Percentiles rank a stretch among this genome's conserved stretches.
phyloP scores from a whole-genome alignment of 1,140 invertebrate species.

The Zelostemma sp. region DNA sequence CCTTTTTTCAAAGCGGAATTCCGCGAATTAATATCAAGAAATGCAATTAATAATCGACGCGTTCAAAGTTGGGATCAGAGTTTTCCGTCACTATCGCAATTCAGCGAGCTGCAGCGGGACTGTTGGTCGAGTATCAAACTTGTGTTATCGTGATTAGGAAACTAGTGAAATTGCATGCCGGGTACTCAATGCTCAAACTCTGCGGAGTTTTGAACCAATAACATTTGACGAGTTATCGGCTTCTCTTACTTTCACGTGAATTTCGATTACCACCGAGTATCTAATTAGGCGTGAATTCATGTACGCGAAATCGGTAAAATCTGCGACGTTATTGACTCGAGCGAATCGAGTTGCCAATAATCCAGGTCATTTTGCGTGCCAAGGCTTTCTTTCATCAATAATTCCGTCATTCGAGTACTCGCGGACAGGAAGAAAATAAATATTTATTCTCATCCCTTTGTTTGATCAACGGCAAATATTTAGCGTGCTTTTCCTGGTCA shows the following conservation, averaged over 20 bases:
- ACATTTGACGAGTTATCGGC: constrained; percentile 27
- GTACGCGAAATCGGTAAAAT: not conserved
- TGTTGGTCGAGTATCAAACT: not conserved
- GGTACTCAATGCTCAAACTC: constrained; percentile 2
- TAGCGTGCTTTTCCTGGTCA: not conserved
- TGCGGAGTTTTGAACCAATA: constrained; percentile 18
- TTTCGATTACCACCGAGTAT: not conserved
- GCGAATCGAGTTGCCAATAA: not conserved
- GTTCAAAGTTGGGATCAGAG: too few species aligned
- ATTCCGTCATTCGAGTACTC: too few species aligned
- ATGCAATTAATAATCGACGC: too few species aligned
- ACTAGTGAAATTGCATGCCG: constrained; percentile 2
- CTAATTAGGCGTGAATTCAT: constrained; percentile 6
- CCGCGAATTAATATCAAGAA: too few species aligned
- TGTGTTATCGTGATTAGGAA: constrained; percentile 8
- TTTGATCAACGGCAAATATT: too few species aligned
- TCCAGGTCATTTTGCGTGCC: too few species aligned
- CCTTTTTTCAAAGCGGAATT: too few species aligned
- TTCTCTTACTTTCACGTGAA: constrained; percentile 23
- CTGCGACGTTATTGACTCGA: not conserved
- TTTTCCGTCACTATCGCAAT: not conserved
- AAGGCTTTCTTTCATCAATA: too few species aligned
- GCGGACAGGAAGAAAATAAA: too few species aligned
- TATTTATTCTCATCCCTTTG: not conserved
- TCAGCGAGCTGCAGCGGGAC: not conserved